These are phyloP conservation scores for Gastrophryne carolinensis DNA, from an alignment of 2,797 vertebrate genomes.

Conservation along the genomic window DNA sequence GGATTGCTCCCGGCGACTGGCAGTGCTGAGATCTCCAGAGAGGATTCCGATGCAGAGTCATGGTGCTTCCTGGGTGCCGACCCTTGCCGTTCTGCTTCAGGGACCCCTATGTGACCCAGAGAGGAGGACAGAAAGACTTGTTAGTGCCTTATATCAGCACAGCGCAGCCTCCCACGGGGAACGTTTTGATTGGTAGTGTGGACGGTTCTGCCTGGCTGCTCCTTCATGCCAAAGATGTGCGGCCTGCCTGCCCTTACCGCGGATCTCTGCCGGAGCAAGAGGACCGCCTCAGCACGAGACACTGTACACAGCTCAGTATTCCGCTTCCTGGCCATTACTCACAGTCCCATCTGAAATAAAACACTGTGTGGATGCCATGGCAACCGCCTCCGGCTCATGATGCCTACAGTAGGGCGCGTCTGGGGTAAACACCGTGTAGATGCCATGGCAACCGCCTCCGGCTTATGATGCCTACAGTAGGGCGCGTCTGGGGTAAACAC, in stretches of 20 bases:
- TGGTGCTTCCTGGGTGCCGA: conserved; percentile 79
- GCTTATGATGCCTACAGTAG: no score
- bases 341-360: conserved; percentile 41
- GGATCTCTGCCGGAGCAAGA: not conserved
- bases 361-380: conserved; percentile 9
- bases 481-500: no score
- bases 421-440: not conserved
- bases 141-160: conserved; percentile 28
- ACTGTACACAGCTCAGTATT: conserved; percentile 25
- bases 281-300: not conserved
- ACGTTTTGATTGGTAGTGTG: not conserved
- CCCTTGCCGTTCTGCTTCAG: conserved; percentile 68
- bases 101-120: conserved; percentile 38
- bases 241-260: not conserved
- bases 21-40: conserved; percentile 67
- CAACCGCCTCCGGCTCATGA: not conserved
- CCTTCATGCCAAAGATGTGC: conserved; percentile 16
- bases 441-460: no score
- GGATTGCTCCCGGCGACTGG: conserved; percentile 52
- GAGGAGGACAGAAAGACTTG: not conserved
- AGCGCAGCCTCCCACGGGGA: not conserved
- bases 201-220: not conserved
- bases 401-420: not conserved
- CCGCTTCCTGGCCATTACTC: not conserved
- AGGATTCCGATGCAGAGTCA: conserved; percentile 75